Evolutionary conservation across 2,797 vertebrate species (phyloP).

Genomic region (Pseudocheirus occidentalis): DNA sequence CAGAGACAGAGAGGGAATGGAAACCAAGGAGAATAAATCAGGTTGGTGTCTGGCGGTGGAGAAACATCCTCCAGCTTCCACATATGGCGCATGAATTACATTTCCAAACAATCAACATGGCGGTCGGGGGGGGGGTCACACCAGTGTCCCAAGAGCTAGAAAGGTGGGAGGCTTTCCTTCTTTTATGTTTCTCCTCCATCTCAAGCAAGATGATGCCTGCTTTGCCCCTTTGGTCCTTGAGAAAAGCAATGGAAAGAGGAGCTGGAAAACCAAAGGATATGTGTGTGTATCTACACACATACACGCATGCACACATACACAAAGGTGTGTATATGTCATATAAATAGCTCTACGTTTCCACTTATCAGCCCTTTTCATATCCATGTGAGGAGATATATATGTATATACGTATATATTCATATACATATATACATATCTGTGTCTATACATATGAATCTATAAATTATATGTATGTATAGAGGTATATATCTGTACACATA

Average conservation of each 20-base stretch:
- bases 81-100: conserved; percentile 75
- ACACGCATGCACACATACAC: background rate
- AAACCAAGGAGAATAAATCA: conserved; percentile 72
- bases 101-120: conserved; percentile 72
- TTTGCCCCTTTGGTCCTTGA: conserved; percentile 52
- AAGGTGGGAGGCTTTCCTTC: conserved; percentile 1
- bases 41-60: conserved; percentile 60
- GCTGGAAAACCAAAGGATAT: conserved; percentile 72
- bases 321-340: background rate
- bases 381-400: conserved; percentile 63
- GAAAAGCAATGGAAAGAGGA: conserved; percentile 69
- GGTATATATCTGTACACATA: background rate
- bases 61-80: conserved; percentile 68
- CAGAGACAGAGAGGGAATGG: conserved; percentile 67
- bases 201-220: conserved; percentile 57
- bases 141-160: background rate
- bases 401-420: too few species aligned
- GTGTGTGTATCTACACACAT: background rate
- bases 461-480: background rate
- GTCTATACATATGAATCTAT: background rate
- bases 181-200: conserved; percentile 47
- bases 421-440: background rate
- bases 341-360: conserved; percentile 65
- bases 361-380: conserved; percentile 67
- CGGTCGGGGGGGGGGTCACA: conserved; percentile 61